Conservation (phyloP, 2,888 invertebrate genomes). For the Tryphoninae sp. region DNA sequence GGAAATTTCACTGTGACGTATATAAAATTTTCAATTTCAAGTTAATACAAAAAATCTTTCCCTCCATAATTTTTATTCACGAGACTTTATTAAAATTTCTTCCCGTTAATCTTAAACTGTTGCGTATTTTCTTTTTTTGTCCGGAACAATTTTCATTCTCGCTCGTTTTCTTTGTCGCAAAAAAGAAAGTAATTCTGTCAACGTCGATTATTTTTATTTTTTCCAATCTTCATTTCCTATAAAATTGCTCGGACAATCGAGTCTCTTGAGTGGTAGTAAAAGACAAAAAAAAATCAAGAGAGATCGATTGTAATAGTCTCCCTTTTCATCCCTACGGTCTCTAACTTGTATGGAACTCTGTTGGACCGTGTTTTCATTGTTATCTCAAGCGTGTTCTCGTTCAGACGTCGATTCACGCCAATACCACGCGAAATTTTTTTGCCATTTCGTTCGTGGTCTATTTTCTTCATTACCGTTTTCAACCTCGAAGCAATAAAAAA, state of each 20-base stretch:
- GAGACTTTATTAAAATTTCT: too few species aligned
- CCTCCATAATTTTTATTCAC: too few species aligned
- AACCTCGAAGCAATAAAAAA: not conserved
- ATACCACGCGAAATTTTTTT: not conserved
- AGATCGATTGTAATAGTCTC: not conserved
- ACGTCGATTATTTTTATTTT: not conserved
- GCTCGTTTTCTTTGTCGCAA: too few species aligned
- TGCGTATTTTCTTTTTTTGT: too few species aligned
- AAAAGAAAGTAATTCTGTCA: too few species aligned
- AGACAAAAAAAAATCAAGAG: constrained; percentile 4
- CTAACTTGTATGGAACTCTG: constrained; percentile 10
- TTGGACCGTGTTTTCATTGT: constrained; percentile 16
- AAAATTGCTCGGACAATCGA: not conserved
- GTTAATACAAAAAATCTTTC: too few species aligned
- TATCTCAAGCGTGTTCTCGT: constrained; percentile 19
- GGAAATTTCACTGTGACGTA: too few species aligned
- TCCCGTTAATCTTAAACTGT: too few species aligned
- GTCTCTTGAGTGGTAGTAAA: not conserved
- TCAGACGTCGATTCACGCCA: constrained; percentile 10
- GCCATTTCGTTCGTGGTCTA: not conserved
- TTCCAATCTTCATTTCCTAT: not conserved
- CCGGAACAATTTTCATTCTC: too few species aligned
- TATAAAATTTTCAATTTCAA: too few species aligned
- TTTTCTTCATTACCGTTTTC: not conserved
- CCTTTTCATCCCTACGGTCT: not conserved